phyloP scores from a whole-genome alignment of 2,113 vertebrate genomes.

The Dendrocopos noguchii region DNA sequence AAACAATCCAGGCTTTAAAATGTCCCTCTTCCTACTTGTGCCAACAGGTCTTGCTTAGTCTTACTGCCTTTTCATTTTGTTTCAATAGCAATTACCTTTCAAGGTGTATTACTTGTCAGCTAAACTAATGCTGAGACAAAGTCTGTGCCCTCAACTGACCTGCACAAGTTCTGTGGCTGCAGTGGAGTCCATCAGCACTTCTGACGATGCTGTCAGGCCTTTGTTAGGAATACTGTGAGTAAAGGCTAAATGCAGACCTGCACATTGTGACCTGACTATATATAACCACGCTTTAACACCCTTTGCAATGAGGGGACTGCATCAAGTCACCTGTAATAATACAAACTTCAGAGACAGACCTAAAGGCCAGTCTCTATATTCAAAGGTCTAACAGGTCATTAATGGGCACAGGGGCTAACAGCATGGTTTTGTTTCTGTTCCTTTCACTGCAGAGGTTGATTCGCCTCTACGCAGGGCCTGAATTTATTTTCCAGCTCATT shows the following conservation, averaged over 20 bases:
- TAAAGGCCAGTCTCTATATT: not conserved
- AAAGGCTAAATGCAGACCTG: not conserved
- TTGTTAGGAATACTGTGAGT: not conserved
- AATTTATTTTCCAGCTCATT: slow-evolving; percentile 9
- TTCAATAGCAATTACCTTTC: not conserved
- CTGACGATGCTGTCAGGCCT: not conserved
- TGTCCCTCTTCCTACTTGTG: not conserved
- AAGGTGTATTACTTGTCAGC: not conserved
- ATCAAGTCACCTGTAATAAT: not conserved
- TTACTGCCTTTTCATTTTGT: not conserved
- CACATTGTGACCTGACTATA: not conserved
- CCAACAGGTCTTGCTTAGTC: not conserved
- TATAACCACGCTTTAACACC: not conserved
- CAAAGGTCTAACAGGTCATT: not conserved
- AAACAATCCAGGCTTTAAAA: not conserved
- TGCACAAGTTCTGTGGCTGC: not conserved
- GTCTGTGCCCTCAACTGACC: not conserved
- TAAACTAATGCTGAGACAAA: not conserved
- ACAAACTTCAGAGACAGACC: not conserved
- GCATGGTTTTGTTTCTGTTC: not conserved
- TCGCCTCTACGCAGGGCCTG: not conserved
- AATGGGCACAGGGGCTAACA: not conserved
- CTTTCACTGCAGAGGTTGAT: not conserved
- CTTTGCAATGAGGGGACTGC: not conserved
- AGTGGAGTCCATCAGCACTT: not conserved